Conservation (phyloP, 2,888 invertebrate genomes). For the Nycteola revayana region DNA sequence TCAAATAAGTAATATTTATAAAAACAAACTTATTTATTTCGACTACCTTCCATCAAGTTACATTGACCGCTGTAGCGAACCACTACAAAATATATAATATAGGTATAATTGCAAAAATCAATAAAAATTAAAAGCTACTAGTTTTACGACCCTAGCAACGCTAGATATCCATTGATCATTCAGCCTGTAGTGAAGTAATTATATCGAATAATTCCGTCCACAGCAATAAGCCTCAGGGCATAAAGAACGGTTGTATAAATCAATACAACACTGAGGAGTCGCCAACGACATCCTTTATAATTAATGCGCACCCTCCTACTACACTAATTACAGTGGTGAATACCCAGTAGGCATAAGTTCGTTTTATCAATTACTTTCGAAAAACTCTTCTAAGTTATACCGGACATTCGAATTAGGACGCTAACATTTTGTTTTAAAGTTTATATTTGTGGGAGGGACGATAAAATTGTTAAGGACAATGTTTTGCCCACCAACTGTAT, state of each 20-base stretch:
- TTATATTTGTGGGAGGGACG: conserved; percentile 4
- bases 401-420: conserved; percentile 12
- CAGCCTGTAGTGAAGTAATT: conserved; percentile 53
- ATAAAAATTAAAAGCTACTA: background rate
- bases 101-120: no score
- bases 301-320: conserved; percentile 39
- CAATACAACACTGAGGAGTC: conserved; percentile 54
- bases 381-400: conserved; percentile 21
- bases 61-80: no score
- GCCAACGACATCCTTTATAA: conserved; percentile 43
- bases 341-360: conserved; percentile 57
- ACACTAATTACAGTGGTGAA: conserved; percentile 54
- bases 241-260: conserved; percentile 56
- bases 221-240: conserved; percentile 41
- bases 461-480: conserved; percentile 7
- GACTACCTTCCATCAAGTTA: no score
- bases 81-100: no score
- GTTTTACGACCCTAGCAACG: background rate
- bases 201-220: conserved; percentile 61
- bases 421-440: conserved; percentile 3
- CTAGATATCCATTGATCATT: conserved; percentile 39
- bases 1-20: no score
- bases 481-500: conserved; percentile 24
- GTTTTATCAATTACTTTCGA: conserved; percentile 47
- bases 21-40: no score